These are phyloP conservation scores for Therioaphis trifolii DNA, from an alignment of 2,888 invertebrate genomes.

Conservation along the genomic window DNA sequence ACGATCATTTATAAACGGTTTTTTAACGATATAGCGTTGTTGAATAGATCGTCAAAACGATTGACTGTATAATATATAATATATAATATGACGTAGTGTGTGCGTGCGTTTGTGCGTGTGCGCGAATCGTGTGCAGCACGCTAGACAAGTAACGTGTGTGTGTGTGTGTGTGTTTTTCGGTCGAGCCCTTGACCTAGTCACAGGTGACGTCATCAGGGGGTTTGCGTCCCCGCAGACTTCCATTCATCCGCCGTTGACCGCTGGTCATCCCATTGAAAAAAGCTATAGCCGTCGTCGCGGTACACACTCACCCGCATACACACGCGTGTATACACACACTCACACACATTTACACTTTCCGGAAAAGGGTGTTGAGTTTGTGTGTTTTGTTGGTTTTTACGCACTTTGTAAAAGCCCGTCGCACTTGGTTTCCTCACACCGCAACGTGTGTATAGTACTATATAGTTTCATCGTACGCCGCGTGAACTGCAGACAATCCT, in stretches of 20 bases:
- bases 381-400: constrained; percentile 39
- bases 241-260: constrained; percentile 13
- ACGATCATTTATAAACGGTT: background rate
- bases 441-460: background rate
- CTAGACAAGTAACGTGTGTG: background rate
- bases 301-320: background rate
- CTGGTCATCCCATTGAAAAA: constrained; percentile 59
- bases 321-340: background rate
- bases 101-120: background rate
- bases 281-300: constrained; percentile 21
- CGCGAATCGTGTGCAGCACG: background rate
- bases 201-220: constrained; percentile 62
- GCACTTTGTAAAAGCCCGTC: constrained; percentile 36
- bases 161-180: background rate
- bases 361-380: background rate
- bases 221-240: constrained; percentile 50
- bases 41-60: background rate
- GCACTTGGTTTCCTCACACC: background rate
- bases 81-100: background rate
- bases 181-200: constrained; percentile 59
- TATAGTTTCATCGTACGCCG: background rate
- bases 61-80: background rate
- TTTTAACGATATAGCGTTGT: background rate
- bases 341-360: background rate
- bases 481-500: no score